Conservation (phyloP, 2,888 invertebrate species). For the Mellilla xanthometata region DNA sequence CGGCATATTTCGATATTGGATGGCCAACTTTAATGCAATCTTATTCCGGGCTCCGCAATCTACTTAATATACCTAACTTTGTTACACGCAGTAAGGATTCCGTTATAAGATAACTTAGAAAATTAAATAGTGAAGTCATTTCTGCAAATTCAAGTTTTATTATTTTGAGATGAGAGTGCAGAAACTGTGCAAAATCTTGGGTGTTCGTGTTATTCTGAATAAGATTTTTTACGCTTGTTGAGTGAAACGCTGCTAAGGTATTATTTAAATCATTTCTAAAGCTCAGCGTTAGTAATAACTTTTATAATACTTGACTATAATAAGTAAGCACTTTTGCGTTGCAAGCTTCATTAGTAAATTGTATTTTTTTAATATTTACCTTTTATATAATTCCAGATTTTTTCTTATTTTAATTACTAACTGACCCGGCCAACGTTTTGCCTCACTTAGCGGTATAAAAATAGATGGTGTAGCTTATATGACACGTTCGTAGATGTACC, state of each 20-base stretch:
- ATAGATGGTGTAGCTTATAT: too few species aligned
- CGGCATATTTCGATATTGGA: constrained; percentile 65
- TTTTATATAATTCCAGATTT: too few species aligned
- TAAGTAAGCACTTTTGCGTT: too few species aligned
- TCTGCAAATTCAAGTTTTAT: constrained; percentile 27
- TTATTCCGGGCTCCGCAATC: constrained; percentile 50
- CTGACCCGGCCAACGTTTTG: too few species aligned
- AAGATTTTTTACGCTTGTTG: constrained; percentile 12
- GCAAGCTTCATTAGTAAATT: too few species aligned
- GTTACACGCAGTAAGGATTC: constrained; percentile 26
- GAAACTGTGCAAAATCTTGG: constrained; percentile 14
- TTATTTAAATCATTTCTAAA: background rate
- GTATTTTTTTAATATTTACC: too few species aligned
- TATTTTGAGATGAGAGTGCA: constrained; percentile 28
- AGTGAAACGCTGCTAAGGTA: background rate
- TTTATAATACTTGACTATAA: background rate
- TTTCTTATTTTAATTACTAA: too few species aligned
- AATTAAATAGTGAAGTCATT: constrained; percentile 29
- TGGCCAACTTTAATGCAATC: constrained; percentile 58
- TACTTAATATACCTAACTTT: constrained; percentile 41
- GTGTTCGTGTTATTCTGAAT: constrained; percentile 8
- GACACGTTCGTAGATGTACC: too few species aligned
- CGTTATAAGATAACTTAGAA: constrained; percentile 29
- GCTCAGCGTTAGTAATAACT: background rate
- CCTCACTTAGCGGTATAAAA: too few species aligned